phyloP scores from a whole-genome alignment of 2,888 invertebrate genomes.

The Arctia plantaginis region DNA sequence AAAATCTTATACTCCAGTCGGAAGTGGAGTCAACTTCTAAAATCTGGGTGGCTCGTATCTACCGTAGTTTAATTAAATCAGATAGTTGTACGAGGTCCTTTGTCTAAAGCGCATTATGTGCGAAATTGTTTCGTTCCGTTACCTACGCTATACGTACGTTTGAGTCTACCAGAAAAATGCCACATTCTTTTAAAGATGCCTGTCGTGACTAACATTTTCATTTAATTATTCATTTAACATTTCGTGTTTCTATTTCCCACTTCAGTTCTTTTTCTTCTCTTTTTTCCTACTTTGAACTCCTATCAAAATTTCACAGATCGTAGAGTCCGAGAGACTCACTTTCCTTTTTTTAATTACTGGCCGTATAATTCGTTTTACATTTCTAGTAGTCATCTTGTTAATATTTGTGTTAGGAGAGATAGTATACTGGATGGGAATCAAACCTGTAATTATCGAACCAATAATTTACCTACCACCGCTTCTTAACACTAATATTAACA shows the following conservation, averaged over 20 bases:
- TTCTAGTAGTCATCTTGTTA: too few species aligned
- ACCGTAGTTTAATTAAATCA: conserved; percentile 67
- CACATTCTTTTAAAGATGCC: conserved; percentile 23
- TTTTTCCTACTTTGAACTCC: neutral
- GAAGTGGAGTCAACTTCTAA: conserved; percentile 54
- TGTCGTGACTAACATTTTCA: neutral
- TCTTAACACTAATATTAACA: too few species aligned
- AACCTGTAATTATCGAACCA: too few species aligned
- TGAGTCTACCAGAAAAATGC: conserved; percentile 22
- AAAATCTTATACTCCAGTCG: conserved; percentile 23
- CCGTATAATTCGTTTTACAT: too few species aligned
- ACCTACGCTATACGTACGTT: neutral
- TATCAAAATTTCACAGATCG: neutral
- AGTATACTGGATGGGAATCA: too few species aligned
- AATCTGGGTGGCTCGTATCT: conserved; percentile 56
- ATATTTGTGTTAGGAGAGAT: too few species aligned
- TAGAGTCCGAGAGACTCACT: too few species aligned
- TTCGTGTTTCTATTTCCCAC: neutral
- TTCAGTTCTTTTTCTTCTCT: neutral
- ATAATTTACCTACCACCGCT: too few species aligned
- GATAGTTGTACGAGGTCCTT: conserved; percentile 63
- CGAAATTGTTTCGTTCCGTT: conserved; percentile 41
- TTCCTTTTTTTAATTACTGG: too few species aligned
- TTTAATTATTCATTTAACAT: too few species aligned
- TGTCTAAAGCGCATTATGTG: conserved; percentile 56